phyloP scores from a whole-genome alignment of 2,888 invertebrate species.

The Drosophila phalerata region DNA sequence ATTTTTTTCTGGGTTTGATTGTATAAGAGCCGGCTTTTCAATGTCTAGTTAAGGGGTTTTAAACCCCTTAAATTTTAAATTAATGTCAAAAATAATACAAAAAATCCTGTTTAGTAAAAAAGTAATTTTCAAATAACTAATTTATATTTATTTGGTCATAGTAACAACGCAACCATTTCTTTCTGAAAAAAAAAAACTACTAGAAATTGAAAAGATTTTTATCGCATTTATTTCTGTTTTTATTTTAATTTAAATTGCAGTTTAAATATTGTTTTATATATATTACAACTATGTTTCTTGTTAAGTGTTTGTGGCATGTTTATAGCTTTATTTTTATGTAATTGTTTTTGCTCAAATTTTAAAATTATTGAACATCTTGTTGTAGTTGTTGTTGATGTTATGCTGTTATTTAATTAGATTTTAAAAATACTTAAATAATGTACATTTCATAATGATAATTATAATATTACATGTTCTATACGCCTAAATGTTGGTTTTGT shows the following conservation, averaged over 20 bases:
- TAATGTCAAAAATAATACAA: too few species aligned
- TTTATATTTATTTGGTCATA: too few species aligned
- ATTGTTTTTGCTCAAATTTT: constrained; percentile 26
- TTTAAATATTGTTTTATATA: constrained; percentile 50
- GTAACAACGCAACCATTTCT: too few species aligned
- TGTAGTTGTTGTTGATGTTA: constrained; percentile 16
- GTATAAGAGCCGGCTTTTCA: too few species aligned
- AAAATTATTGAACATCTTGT: constrained; percentile 40
- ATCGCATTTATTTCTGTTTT: constrained; percentile 43
- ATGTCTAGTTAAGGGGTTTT: too few species aligned
- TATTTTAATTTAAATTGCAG: constrained; percentile 57
- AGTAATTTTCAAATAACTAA: too few species aligned
- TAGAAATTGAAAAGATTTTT: constrained; percentile 11
- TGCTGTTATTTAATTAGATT: constrained; percentile 39
- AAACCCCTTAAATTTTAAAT: too few species aligned
- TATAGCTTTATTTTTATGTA: constrained; percentile 10
- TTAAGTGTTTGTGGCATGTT: constrained; percentile 37
- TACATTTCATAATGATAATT: constrained; percentile 56
- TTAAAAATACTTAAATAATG: constrained; percentile 65
- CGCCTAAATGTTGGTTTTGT: constrained; percentile 16
- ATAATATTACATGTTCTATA: constrained; percentile 45
- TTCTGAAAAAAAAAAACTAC: background rate
- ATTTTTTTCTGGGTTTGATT: too few species aligned
- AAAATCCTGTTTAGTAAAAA: too few species aligned
- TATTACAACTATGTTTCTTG: constrained; percentile 44